Evolutionary conservation across 2,888 invertebrate genomes (phyloP).

Genomic region (Agriotes lineatus): DNA sequence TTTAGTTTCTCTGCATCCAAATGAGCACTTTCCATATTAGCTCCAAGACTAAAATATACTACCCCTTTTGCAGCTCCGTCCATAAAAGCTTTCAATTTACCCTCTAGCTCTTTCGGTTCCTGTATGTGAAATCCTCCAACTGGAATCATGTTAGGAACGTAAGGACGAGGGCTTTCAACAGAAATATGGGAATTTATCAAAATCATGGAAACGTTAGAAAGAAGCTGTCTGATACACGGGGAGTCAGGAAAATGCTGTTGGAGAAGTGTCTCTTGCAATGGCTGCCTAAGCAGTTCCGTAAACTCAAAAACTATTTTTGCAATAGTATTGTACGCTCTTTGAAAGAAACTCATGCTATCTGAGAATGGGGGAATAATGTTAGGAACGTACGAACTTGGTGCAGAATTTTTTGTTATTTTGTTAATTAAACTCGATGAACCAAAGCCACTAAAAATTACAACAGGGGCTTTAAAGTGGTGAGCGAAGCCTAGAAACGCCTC

Average conservation of each 20-base stretch:
- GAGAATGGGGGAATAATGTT: constrained; percentile 51
- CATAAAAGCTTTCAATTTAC: constrained; percentile 43
- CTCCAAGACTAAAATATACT: constrained; percentile 48
- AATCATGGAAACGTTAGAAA: constrained; percentile 44
- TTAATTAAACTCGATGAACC: constrained; percentile 52
- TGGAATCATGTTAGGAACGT: constrained; percentile 51
- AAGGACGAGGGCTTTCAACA: constrained; percentile 47
- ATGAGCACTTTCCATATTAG: constrained; percentile 38
- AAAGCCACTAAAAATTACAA: constrained; percentile 57
- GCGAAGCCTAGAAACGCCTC: constrained; percentile 59
- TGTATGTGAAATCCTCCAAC: constrained; percentile 51
- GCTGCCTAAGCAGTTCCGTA: not conserved
- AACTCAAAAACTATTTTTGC: not conserved
- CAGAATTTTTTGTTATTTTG: constrained; percentile 56
- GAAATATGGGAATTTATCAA: constrained; percentile 50
- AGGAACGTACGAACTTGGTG: constrained; percentile 60
- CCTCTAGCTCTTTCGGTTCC: constrained; percentile 38
- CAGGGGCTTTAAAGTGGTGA: constrained; percentile 58
- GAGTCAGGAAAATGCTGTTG: constrained; percentile 47
- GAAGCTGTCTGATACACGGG: constrained; percentile 39
- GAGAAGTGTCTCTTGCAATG: constrained; percentile 44
- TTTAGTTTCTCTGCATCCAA: constrained; percentile 32
- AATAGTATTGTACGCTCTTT: constrained; percentile 56
- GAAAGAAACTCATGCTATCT: constrained; percentile 58
- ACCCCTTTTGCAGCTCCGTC: constrained; percentile 45